Evolutionary conservation across 1,140 invertebrate genomes (phyloP).

Genomic region (Chironomus tepperi): DNA sequence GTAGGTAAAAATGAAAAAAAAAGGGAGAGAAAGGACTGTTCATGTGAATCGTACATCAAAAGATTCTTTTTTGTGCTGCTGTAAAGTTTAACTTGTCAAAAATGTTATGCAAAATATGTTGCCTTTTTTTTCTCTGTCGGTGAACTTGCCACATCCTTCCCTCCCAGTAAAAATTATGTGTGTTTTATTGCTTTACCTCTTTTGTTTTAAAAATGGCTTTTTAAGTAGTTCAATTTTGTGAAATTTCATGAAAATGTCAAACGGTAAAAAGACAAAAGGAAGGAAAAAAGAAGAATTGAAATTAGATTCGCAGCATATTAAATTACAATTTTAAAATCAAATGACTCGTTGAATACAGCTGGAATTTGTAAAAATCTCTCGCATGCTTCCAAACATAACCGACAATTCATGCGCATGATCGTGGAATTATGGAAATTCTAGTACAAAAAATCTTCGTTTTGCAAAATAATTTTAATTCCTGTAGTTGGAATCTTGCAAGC

Average conservation of each 20-base stretch:
- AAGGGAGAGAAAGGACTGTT: background rate
- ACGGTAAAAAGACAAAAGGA: background rate
- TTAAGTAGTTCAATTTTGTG: too few relatives aligned
- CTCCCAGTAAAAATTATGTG: too few relatives aligned
- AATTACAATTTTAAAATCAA: constrained; percentile 10
- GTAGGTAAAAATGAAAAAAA: background rate
- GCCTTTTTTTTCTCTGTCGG: too few relatives aligned
- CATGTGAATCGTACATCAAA: background rate
- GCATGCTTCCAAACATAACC: background rate
- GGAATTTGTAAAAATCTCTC: background rate
- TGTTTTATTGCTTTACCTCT: too few relatives aligned
- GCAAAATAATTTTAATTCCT: too few relatives aligned
- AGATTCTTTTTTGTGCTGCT: background rate
- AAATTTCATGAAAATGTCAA: too few relatives aligned
- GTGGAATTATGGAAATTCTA: background rate
- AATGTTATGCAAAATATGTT: too few relatives aligned
- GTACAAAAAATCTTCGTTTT: background rate
- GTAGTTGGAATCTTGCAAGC: background rate
- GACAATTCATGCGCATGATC: background rate
- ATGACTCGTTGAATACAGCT: background rate
- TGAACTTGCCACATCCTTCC: too few relatives aligned
- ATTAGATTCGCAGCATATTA: constrained; percentile 13
- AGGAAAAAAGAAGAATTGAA: background rate
- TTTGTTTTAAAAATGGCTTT: too few relatives aligned
- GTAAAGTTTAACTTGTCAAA: too few relatives aligned